phyloP scores from a whole-genome alignment of 2,888 invertebrate species.

The Scaptomyza polygonia region DNA sequence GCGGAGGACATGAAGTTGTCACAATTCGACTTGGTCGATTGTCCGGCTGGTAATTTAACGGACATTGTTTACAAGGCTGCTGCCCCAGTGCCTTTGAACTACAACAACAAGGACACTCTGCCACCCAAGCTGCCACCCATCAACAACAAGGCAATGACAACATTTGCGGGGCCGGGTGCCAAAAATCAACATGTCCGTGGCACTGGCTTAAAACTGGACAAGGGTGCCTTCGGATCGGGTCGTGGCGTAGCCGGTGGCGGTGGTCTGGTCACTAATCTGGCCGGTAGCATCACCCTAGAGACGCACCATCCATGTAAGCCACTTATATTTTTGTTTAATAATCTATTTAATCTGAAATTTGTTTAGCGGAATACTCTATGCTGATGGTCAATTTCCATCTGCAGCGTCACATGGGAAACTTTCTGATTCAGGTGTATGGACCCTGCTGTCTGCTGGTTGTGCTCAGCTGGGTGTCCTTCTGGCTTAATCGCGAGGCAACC shows the following conservation, averaged over 20 bases:
- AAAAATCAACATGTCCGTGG: conserved; percentile 81
- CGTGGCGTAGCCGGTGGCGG: conserved; percentile 51
- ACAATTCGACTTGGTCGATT: conserved; percentile 92
- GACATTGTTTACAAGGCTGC: conserved; percentile 84
- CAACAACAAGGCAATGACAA: conserved; percentile 66
- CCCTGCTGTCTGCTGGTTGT: conserved; percentile 93
- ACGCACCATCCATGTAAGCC: conserved; percentile 76
- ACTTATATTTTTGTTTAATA: not conserved
- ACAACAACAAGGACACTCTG: conserved; percentile 62
- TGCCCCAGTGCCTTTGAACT: conserved; percentile 61
- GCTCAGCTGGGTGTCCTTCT: conserved; percentile 94
- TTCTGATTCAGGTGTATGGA: conserved; percentile 93
- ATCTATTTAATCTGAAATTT: conserved; percentile 1
- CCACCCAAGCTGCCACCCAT: conserved; percentile 36
- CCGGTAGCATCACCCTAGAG: conserved; percentile 69
- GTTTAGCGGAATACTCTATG: conserved; percentile 88
- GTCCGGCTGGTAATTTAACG: conserved; percentile 89
- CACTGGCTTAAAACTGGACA: conserved; percentile 79
- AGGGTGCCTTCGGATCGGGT: conserved; percentile 70
- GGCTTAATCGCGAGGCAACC: conserved; percentile 93
- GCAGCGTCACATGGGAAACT: conserved; percentile 93
- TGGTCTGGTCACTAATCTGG: conserved; percentile 50
- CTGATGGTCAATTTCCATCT: conserved; percentile 90
- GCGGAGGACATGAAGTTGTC: conserved; percentile 93
- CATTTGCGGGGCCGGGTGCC: conserved; percentile 77